These are phyloP conservation scores for Phycodurus eques DNA, from an alignment of 2,113 vertebrate species.

Conservation along the genomic window DNA sequence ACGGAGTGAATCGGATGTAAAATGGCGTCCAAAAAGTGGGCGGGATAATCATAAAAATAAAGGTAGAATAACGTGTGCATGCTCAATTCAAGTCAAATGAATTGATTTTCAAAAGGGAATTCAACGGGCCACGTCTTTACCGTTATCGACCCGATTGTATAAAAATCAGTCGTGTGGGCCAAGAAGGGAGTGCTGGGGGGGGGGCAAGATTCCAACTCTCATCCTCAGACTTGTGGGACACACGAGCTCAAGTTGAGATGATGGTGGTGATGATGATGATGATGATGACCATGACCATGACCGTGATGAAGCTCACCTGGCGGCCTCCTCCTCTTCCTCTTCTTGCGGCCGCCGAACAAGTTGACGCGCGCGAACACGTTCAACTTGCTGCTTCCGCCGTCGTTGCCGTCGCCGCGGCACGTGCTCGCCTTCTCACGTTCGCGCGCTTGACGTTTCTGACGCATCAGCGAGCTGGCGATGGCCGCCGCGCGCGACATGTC, in stretches of 20 bases:
- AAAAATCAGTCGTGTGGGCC: no score
- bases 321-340: conserved; percentile 86
- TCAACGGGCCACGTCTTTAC: no score
- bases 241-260: neutral
- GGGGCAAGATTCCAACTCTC: no score
- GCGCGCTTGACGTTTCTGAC: conserved; percentile 94
- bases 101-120: no score
- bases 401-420: conserved; percentile 89
- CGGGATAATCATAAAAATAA: no score
- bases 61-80: no score
- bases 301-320: conserved; percentile 75
- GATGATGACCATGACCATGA: conserved; percentile 23
- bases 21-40: no score
- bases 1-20: no score
- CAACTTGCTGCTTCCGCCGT: conserved; percentile 90
- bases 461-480: conserved; percentile 98
- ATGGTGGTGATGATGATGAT: conserved; percentile 26
- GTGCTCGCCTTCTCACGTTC: conserved; percentile 95
- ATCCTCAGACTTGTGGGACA: no score
- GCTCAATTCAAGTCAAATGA: no score
- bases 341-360: conserved; percentile 94
- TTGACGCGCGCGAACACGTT: conserved; percentile 97
- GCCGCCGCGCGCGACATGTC: conserved; percentile 92
- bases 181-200: no score
- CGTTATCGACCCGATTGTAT: no score